A percentile compares a stretch with the other conserved stretches of the same genome.
phyloP scores from a whole-genome alignment of 53 echinoderm and acorn worm species.

The Holothuria scabra region DNA sequence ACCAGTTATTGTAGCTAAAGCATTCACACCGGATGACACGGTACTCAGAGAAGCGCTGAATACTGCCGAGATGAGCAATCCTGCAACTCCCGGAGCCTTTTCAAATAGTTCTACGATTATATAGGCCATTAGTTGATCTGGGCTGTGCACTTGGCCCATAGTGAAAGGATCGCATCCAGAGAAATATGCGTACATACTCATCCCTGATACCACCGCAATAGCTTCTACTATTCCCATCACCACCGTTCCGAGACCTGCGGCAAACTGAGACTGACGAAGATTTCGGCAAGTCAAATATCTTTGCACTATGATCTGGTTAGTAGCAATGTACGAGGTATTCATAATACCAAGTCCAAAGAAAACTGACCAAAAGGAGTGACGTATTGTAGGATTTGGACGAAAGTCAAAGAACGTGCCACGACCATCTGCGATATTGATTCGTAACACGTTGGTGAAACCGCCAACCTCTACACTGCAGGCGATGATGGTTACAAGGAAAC shows the following conservation, averaged over 20 bases:
- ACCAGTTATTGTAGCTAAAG: constrained; percentile 36
- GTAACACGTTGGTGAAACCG: constrained; percentile 17
- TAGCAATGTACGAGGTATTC: constrained; percentile 3
- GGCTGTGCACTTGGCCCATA: not conserved
- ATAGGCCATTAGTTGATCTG: constrained; percentile 39
- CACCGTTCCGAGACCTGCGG: constrained; percentile 13
- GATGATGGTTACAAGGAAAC: constrained; percentile 36
- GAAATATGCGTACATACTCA: constrained; percentile 43
- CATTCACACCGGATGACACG: constrained; percentile 38
- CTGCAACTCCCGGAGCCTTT: constrained; percentile 16
- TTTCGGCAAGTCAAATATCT: constrained; percentile 33
- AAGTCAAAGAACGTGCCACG: constrained; percentile 34
- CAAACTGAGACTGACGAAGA: constrained; percentile 26
- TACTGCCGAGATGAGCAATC: constrained; percentile 10
- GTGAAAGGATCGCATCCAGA: constrained; percentile 38
- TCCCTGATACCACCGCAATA: constrained; percentile 15
- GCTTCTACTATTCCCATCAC: not conserved
- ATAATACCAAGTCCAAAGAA: constrained; percentile 26
- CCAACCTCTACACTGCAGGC: constrained; percentile 28
- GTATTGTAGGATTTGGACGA: constrained; percentile 26
- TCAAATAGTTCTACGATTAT: constrained; percentile 35
- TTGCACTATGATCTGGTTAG: constrained; percentile 49
- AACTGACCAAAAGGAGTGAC: constrained; percentile 44
- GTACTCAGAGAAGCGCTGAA: constrained; percentile 38
- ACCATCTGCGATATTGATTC: not conserved